These are phyloP conservation scores for Spinibarbus caldwelli DNA, from an alignment of 2,797 vertebrate genomes.

Conservation along the genomic window DNA sequence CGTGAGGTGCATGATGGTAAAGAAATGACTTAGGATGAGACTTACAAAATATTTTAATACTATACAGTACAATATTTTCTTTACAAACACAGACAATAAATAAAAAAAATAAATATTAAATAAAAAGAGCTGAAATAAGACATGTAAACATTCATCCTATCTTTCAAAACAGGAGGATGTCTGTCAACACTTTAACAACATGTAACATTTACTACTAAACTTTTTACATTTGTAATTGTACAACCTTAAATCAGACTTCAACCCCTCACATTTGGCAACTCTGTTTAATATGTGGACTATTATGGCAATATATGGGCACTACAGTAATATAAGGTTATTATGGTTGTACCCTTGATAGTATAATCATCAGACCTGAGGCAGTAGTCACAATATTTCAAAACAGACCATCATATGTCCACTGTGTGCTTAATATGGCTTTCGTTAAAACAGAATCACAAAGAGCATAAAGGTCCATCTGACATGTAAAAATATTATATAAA, in stretches of 20 bases:
- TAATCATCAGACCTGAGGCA: conserved; percentile 36
- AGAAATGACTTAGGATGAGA: neutral
- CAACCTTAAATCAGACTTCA: conserved; percentile 32
- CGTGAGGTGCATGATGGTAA: neutral
- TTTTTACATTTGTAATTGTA: conserved; percentile 27
- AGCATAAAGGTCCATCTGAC: conserved; percentile 22
- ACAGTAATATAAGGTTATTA: conserved; percentile 32
- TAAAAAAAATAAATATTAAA: conserved; percentile 88
- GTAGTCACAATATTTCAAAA: neutral
- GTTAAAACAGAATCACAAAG: conserved; percentile 23
- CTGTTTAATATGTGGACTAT: conserved; percentile 2
- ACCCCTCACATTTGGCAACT: conserved; percentile 29
- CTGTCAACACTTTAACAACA: conserved; percentile 11
- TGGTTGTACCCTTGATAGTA: conserved; percentile 14
- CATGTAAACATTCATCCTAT: conserved; percentile 48
- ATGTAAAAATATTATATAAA: conserved; percentile 2
- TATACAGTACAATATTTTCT: conserved; percentile 47
- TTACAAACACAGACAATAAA: conserved; percentile 72
- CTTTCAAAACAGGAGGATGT: conserved; percentile 24
- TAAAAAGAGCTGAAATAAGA: conserved; percentile 66
- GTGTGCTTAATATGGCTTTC: conserved; percentile 33
- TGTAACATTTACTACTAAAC: conserved; percentile 14
- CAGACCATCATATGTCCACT: conserved; percentile 16
- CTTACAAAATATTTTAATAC: conserved; percentile 42
- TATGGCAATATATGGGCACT: conserved; percentile 8